Percentiles rank a stretch among this genome's conserved stretches.
Evolutionary conservation across 1,140 invertebrate species (phyloP).

Genomic region (Drosophila teissieri): DNA sequence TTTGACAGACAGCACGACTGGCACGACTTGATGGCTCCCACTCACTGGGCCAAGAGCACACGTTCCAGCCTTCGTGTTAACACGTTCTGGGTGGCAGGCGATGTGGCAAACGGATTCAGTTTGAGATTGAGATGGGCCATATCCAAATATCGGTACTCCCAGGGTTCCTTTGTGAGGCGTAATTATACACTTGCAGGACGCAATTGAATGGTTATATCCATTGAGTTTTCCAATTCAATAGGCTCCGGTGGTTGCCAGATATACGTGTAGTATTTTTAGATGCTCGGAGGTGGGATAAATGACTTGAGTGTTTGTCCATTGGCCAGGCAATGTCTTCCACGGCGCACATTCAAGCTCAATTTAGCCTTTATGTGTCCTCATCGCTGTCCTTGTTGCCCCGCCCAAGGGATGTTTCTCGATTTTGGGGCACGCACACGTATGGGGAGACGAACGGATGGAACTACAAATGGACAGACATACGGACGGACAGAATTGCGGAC

Average conservation of each 20-base stretch:
- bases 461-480: slow-evolving; percentile 4
- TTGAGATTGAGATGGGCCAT: slow-evolving; percentile 2
- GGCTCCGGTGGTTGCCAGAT: slow-evolving; percentile 16
- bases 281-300: slow-evolving; percentile 37
- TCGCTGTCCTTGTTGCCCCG: slow-evolving; percentile 48
- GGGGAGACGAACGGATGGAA: slow-evolving; percentile 1
- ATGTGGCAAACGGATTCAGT: slow-evolving; percentile 24
- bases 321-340: slow-evolving; percentile 54
- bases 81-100: slow-evolving; percentile 33
- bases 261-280: slow-evolving; percentile 5
- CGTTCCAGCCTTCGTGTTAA: slow-evolving; percentile 47
- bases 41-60: slow-evolving; percentile 35
- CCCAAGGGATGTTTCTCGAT: slow-evolving; percentile 66
- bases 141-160: background rate
- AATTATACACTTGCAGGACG: slow-evolving; percentile 62
- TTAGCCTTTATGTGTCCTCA: slow-evolving; percentile 76
- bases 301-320: slow-evolving; percentile 75
- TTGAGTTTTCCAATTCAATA: slow-evolving; percentile 70
- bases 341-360: slow-evolving; percentile 70
- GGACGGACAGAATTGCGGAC: slow-evolving; percentile 16
- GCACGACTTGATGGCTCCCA: slow-evolving; percentile 45
- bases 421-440: slow-evolving; percentile 62
- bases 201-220: slow-evolving; percentile 61
- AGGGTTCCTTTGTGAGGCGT: slow-evolving; percentile 19
- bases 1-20: slow-evolving; percentile 41